Evolutionary conservation across 1,140 invertebrate genomes (phyloP), one percentile per base, ranked within the genome.

Genomic region (Coelopa frigida): DNA sequence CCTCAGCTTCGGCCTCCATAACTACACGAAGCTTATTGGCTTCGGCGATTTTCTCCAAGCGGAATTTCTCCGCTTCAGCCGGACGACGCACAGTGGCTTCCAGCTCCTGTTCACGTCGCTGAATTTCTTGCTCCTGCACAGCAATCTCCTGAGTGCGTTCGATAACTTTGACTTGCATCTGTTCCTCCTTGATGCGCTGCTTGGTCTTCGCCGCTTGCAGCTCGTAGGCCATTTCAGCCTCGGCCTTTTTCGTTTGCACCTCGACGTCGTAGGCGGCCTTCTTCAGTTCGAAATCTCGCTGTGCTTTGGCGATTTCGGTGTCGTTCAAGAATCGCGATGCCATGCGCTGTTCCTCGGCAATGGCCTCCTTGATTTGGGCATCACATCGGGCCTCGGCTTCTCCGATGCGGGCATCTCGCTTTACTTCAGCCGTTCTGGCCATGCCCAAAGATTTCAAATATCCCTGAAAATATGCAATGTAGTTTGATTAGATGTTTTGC

Each of bases 201-300:
- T 93, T 92, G 1, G 92, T 96, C 71, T 96, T 96, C 1, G 93
- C 93, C 20, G 91, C 91, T 80, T 96, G 87, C 36, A 96, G 70
- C 57, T 93, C 87, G 66, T 89, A 96, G 2, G 94, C 92, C 78
- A 97, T 81, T 67, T 97, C 91, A 15, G 93, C 92, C 73, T 94
- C 89, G 22, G 94, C 94, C 70, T 75, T 80, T 72, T 95, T 97
- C 4, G 92, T 94, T 72, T 94, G 88, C 26, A 98, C 92, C 79
- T 98, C 94, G 49, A 92, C 84, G 70, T 98, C 94, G 68, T 97
- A 98, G 14, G 88, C 85, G 14, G 94, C 94, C 70, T 98, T 96
- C 70, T 98, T 97, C 37, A 98, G 69, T 72, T 98, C 92, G 70
- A 97, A 98, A 72, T 98, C 94, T 56, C 93, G 73, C 60, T 95